Conservation (phyloP, 2,113 vertebrate genomes). For the Tursiops truncatus region DNA sequence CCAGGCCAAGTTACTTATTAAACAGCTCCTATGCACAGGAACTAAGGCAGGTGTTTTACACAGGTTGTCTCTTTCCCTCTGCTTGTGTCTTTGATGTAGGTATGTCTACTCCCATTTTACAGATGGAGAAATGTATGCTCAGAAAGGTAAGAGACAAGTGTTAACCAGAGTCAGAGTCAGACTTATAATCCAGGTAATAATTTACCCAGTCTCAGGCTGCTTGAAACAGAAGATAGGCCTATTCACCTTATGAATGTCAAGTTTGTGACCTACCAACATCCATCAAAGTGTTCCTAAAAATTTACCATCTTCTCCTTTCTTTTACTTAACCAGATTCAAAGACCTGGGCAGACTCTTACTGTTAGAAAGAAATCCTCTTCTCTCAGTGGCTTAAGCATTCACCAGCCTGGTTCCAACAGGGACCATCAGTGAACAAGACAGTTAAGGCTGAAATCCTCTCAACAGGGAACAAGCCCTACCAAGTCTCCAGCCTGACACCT, state of each 20-base stretch:
- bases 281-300: background rate
- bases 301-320: background rate
- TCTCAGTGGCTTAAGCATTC: background rate
- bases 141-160: background rate
- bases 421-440: background rate
- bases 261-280: background rate
- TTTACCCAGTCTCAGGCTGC: background rate
- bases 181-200: background rate
- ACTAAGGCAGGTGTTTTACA: background rate
- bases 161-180: background rate
- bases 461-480: background rate
- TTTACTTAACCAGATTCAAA: background rate
- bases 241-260: background rate
- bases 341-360: background rate
- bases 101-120: background rate
- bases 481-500: background rate
- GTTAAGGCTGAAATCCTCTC: background rate
- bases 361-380: background rate
- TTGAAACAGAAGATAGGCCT: slow-evolving; percentile 1
- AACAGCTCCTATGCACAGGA: background rate
- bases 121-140: background rate
- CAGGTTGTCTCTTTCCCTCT: background rate
- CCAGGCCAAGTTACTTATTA: background rate
- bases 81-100: background rate
- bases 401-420: background rate